These are phyloP conservation scores for Agonopterix heracliana DNA, from an alignment of 2,888 invertebrate genomes.

Conservation along the genomic window DNA sequence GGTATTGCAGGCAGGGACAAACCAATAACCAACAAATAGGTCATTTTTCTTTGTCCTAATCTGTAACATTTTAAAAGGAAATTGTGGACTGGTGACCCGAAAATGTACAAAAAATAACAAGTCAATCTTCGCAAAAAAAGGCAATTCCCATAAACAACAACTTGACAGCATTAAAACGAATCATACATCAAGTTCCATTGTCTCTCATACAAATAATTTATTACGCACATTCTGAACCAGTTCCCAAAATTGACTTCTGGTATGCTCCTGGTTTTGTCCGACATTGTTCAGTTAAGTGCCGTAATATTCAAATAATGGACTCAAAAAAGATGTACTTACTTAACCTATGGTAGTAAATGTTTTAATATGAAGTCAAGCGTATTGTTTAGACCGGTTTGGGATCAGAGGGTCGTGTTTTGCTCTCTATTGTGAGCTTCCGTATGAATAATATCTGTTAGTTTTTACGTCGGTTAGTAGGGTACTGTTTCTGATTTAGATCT, in stretches of 20 bases:
- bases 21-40: no score
- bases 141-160: slow-evolving; percentile 30
- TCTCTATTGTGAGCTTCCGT: slow-evolving; percentile 14
- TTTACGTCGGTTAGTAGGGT: slow-evolving; percentile 11
- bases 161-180: slow-evolving; percentile 21
- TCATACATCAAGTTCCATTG: slow-evolving; percentile 35
- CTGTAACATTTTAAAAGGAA: no score
- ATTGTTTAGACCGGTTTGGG: slow-evolving; percentile 11
- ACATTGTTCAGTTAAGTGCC: slow-evolving; percentile 43
- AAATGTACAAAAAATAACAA: slow-evolving; percentile 11
- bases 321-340: slow-evolving; percentile 20
- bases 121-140: slow-evolving; percentile 12
- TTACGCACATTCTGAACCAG: slow-evolving; percentile 24
- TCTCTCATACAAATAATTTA: slow-evolving; percentile 35
- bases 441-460: slow-evolving; percentile 15
- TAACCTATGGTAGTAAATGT: slow-evolving; percentile 8
- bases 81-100: no score
- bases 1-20: no score
- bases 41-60: no score
- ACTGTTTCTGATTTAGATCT: no score
- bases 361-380: slow-evolving; percentile 11
- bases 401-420: slow-evolving; percentile 10
- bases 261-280: slow-evolving; percentile 44
- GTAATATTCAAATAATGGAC: slow-evolving; percentile 46
- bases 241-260: slow-evolving; percentile 44